Evolutionary conservation across 2,888 invertebrate species (phyloP), one percentile per base, ranked within the genome.

Genomic region (Dione juno): DNA sequence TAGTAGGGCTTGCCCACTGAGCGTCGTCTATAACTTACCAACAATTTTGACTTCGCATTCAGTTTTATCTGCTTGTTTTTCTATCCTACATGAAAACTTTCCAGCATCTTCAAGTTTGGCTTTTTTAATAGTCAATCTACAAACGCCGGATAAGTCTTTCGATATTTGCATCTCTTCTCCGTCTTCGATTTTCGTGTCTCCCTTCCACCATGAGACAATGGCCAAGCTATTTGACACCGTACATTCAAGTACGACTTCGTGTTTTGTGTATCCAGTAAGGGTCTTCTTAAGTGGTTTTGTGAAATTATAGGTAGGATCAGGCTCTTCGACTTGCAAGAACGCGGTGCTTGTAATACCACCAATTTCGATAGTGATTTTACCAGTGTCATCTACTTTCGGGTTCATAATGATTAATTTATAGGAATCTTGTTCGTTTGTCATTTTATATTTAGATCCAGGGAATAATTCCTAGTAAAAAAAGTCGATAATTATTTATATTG

Each of bases 321-420:
- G 97, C 90, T 98, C 99, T 83, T 99, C 99, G 28, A 99, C 99
- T 90, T 97, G 98, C 69, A 99, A 95, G 93, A 98, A 97, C 58
- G 97, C 99, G 21, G 97, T 96, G 78, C 97, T 97, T 67, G 96
- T 95, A 63, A 97, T 95, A 67, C 98, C 98, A 80, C 97, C 97
- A 79, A 99, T 98, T 93, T 99, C 98, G 81, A 99, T 96, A 0
- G 97, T 97, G 85, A 99, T 99, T 93, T 98, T 98, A 80, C 99
- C 99, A 77, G 97, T 97, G 87, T 99, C 99, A 80, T 99, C 99
- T 48, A 97, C 97, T 92, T 97, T 98, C 0, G 99, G 99, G 81
- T 95, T 95, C 86, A 95, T 95, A 81, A 99, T 98, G 77, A 97
- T 96, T 76, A 99, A 94, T 82, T 96, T 97, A 88, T 99, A 99